These are phyloP conservation scores for Ariolimax columbianus DNA, from an alignment of 2,888 invertebrate species.

Conservation along the genomic window DNA sequence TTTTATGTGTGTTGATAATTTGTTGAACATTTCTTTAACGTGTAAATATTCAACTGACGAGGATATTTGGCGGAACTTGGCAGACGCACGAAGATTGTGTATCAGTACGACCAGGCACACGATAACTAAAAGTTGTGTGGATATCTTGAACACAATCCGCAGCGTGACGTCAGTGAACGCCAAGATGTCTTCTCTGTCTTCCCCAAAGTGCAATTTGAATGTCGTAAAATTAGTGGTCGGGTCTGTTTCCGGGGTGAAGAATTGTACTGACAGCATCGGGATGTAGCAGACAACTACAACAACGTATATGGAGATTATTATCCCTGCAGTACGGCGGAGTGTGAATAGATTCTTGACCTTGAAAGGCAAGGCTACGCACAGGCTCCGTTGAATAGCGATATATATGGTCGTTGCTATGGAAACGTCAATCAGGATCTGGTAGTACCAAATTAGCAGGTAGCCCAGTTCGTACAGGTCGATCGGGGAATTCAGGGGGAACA, in stretches of 20 bases:
- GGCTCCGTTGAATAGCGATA: conserved; percentile 23
- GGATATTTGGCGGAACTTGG: conserved; percentile 1
- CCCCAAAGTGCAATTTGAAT: neutral
- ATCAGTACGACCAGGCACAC: conserved; percentile 6
- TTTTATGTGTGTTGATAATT: neutral
- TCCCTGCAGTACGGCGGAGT: neutral
- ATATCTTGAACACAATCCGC: neutral
- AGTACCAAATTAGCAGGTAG: conserved; percentile 20
- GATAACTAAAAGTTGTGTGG: conserved; percentile 6
- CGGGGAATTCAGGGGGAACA: neutral
- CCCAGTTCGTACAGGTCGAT: neutral
- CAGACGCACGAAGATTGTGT: neutral
- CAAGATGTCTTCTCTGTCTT: neutral
- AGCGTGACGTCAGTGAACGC: neutral
- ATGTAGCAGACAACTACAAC: neutral
- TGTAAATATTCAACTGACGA: neutral
- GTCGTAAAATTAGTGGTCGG: neutral
- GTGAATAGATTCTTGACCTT: conserved; percentile 24
- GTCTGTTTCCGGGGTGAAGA: neutral
- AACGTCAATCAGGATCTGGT: conserved; percentile 9
- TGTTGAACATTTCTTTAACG: neutral
- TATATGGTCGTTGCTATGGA: neutral
- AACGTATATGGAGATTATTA: neutral
- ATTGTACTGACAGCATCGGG: neutral
- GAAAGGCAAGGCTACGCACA: conserved; percentile 22